Percentiles rank a stretch among this genome's conserved stretches.
phyloP scores from a whole-genome alignment of 1,140 invertebrate genomes.

The Drosophila triauraria region DNA sequence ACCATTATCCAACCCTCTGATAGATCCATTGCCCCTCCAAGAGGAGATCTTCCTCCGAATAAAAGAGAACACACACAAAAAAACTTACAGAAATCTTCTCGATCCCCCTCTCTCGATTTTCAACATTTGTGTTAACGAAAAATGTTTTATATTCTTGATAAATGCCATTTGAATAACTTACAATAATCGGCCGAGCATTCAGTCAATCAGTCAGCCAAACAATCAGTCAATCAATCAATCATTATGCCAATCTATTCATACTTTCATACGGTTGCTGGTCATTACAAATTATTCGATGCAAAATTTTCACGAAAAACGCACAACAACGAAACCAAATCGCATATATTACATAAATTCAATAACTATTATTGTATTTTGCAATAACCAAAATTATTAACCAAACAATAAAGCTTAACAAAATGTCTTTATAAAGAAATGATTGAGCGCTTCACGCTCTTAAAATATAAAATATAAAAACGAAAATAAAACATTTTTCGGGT shows the following conservation, averaged over 20 bases:
- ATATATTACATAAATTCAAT: conserved; percentile 55
- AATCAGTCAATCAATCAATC: conserved; percentile 62
- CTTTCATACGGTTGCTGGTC: conserved; percentile 80
- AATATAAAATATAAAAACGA: conserved; percentile 57
- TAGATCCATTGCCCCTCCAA: conserved; percentile 14
- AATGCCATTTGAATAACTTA: conserved; percentile 69
- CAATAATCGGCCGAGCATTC: conserved; percentile 48
- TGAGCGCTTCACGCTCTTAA: conserved; percentile 30
- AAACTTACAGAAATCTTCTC: conserved; percentile 23
- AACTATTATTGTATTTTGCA: conserved; percentile 82
- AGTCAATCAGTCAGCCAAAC: conserved; percentile 50
- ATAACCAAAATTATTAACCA: conserved; percentile 84
- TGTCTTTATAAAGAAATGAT: conserved; percentile 16
- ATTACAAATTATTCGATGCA: conserved; percentile 67
- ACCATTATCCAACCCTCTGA: background rate
- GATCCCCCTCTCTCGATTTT: conserved; percentile 41
- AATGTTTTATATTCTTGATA: conserved; percentile 85
- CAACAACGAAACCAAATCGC: conserved; percentile 59
- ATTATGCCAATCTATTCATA: conserved; percentile 68
- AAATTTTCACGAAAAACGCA: conserved; percentile 71
- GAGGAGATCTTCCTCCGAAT: background rate
- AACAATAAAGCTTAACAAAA: conserved; percentile 67
- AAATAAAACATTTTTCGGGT: conserved; percentile 85
- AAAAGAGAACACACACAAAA: conserved; percentile 18
- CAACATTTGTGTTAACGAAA: conserved; percentile 84